phyloP scores from a whole-genome alignment of 2,888 invertebrate species.

The Julus scanicus region DNA sequence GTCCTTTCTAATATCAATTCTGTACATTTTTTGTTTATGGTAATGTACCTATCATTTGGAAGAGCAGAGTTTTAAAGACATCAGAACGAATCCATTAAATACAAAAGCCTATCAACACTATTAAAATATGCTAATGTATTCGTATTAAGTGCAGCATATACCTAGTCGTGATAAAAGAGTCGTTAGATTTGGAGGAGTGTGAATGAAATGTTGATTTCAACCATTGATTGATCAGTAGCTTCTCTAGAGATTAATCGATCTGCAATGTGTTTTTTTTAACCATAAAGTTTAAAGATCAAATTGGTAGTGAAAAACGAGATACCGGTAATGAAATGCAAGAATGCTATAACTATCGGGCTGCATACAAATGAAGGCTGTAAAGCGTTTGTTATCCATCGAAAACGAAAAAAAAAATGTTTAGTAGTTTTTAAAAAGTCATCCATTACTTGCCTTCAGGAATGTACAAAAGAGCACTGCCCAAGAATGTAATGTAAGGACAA shows the following conservation, averaged over 20 bases:
- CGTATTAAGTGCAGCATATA: too few relatives aligned
- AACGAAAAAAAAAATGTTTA: not conserved
- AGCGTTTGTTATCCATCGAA: not conserved
- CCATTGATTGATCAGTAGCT: not conserved
- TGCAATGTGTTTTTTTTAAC: not conserved
- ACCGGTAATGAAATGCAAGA: not conserved
- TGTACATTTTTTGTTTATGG: too few relatives aligned
- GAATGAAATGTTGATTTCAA: not conserved
- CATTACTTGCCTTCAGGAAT: slow-evolving; percentile 2
- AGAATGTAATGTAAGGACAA: not conserved
- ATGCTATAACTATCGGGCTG: not conserved
- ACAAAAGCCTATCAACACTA: too few relatives aligned
- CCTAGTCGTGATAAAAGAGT: too few relatives aligned
- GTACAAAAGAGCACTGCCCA: not conserved
- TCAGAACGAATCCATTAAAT: too few relatives aligned
- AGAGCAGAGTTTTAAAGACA: too few relatives aligned
- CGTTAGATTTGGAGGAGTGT: too few relatives aligned
- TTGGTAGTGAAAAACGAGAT: not conserved
- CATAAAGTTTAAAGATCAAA: not conserved
- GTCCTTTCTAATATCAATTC: too few relatives aligned
- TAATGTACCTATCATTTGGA: too few relatives aligned
- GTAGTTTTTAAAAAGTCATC: not conserved
- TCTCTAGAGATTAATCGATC: not conserved
- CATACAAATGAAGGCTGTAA: not conserved
- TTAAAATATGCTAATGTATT: too few relatives aligned